These are phyloP conservation scores for Eueides isabella DNA, from an alignment of 1,140 invertebrate species.

Conservation along the genomic window DNA sequence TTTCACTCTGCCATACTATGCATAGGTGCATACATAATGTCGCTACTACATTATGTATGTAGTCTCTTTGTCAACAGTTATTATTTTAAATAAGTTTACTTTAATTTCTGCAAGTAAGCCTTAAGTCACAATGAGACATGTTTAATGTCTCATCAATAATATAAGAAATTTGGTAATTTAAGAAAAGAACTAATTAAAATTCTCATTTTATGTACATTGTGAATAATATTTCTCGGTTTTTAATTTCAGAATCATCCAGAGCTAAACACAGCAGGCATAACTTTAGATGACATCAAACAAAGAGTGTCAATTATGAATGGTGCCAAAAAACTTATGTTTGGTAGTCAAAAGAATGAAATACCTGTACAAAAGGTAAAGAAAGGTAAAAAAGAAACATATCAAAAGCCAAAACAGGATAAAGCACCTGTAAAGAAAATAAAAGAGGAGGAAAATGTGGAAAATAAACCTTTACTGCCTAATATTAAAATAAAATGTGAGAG, in stretches of 20 bases:
- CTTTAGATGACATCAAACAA: slow-evolving; percentile 75
- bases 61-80: no score
- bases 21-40: no score
- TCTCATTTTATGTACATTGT: not conserved
- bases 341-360: slow-evolving; percentile 63
- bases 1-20: not conserved
- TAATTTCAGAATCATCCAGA: slow-evolving; percentile 75
- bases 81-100: no score
- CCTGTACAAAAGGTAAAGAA: slow-evolving; percentile 62
- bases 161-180: no score
- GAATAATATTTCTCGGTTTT: not conserved
- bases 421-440: slow-evolving; percentile 56
- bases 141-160: no score
- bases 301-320: slow-evolving; percentile 73
- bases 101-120: no score
- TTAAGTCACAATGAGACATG: no score
- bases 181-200: not conserved
- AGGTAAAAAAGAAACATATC: slow-evolving; percentile 59
- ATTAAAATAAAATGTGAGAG: slow-evolving; percentile 76
- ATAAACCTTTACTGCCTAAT: slow-evolving; percentile 67
- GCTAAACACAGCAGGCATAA: slow-evolving; percentile 72
- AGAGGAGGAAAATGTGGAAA: slow-evolving; percentile 63
- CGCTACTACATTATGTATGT: no score
- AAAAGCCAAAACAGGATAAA: slow-evolving; percentile 55
- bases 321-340: slow-evolving; percentile 75